These are phyloP conservation scores for Mormyrus hasselquistii DNA, from an alignment of 2,797 vertebrate species.

Conservation along the genomic window DNA sequence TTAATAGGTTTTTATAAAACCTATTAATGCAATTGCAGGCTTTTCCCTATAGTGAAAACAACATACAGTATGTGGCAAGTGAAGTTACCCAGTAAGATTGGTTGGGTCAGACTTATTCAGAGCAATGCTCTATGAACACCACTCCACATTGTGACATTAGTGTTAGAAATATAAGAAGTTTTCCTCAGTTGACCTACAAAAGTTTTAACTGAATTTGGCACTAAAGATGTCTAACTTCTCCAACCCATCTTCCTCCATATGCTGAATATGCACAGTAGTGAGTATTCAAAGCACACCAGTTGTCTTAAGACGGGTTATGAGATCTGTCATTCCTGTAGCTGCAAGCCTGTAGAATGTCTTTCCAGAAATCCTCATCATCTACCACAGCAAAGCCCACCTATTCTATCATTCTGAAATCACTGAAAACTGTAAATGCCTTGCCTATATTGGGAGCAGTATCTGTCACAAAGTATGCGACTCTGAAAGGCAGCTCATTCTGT, in stretches of 20 bases:
- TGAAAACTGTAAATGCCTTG: neutral
- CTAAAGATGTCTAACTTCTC: constrained; percentile 1
- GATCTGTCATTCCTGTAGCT: constrained; percentile 11
- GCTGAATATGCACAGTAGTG: constrained; percentile 1
- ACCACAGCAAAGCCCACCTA: constrained; percentile 10
- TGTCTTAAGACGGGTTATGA: constrained; percentile 3
- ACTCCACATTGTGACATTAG: neutral
- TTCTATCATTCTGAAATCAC: constrained; percentile 13
- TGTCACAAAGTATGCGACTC: constrained; percentile 1
- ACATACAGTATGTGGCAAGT: neutral
- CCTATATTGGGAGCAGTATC: constrained; percentile 5
- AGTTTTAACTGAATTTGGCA: constrained; percentile 15
- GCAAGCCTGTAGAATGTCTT: constrained; percentile 8
- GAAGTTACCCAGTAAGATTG: neutral
- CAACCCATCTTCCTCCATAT: neutral
- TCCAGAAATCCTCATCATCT: constrained; percentile 8
- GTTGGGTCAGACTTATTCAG: neutral
- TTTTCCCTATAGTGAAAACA: neutral
- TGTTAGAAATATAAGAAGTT: neutral
- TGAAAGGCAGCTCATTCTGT: constrained; percentile 12
- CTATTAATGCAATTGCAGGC: neutral
- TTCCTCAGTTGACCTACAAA: neutral
- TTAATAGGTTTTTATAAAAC: neutral
- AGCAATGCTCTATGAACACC: neutral
- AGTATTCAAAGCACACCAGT: constrained; percentile 2